phyloP scores from a whole-genome alignment of 2,888 invertebrate genomes.

The Clanis bilineata region DNA sequence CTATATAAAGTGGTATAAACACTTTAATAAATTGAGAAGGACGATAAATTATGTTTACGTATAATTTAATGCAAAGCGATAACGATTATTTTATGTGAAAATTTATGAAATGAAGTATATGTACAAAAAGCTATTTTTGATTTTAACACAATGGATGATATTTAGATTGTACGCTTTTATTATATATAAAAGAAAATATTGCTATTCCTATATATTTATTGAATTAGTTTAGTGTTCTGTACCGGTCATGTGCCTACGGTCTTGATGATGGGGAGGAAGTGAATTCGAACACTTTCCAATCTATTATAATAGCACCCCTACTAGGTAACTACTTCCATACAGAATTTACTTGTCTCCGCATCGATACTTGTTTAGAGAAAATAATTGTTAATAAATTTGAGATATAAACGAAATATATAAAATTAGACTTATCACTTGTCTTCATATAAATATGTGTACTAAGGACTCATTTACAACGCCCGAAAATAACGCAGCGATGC shows the following conservation, averaged over 20 bases:
- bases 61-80: too few relatives aligned
- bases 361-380: conserved; percentile 2
- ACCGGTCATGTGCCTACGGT: conserved; percentile 12
- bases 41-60: not conserved
- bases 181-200: conserved; percentile 6
- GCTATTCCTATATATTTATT: conserved; percentile 13
- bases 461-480: not conserved
- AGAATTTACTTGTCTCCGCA: not conserved
- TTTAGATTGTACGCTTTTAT: conserved; percentile 10
- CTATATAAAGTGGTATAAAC: not conserved
- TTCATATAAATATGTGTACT: not conserved
- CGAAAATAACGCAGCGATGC: not conserved
- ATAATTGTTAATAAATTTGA: conserved; percentile 9
- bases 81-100: too few relatives aligned
- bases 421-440: conserved; percentile 6
- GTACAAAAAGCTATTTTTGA: conserved; percentile 10
- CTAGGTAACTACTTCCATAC: not conserved
- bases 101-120: not conserved
- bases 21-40: not conserved
- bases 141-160: conserved; percentile 8
- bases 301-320: not conserved
- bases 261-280: not conserved
- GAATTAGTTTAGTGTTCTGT: conserved; percentile 10
- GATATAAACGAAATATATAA: conserved; percentile 14
- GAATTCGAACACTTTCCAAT: not conserved